A percentile compares a stretch with the other conserved stretches of the same genome.
These are phyloP conservation scores for Protula sp. DNA, from an alignment of 2,888 invertebrate genomes.

Conservation along the genomic window DNA sequence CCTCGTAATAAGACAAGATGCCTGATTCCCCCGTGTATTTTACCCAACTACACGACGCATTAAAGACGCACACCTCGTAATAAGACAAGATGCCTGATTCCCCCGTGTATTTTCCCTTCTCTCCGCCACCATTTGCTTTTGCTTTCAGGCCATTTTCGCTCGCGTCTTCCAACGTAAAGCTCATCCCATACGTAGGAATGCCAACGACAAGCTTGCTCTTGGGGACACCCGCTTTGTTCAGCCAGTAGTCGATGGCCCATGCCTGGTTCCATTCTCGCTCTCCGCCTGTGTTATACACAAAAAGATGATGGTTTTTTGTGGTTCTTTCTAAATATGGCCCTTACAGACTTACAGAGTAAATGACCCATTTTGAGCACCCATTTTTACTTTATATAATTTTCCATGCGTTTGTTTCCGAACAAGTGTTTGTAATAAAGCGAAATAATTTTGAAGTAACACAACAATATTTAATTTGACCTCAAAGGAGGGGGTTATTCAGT, in stretches of 20 bases:
- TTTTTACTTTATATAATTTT: too few species aligned
- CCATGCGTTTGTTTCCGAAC: too few species aligned
- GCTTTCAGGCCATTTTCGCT: constrained; percentile 63
- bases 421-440: too few species aligned
- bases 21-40: constrained; percentile 89
- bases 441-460: too few species aligned
- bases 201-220: constrained; percentile 81
- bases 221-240: constrained; percentile 27
- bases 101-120: constrained; percentile 78
- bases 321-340: too few species aligned
- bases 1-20: constrained; percentile 91
- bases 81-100: constrained; percentile 93
- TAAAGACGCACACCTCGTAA: constrained; percentile 78
- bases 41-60: constrained; percentile 75
- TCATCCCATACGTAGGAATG: constrained; percentile 79
- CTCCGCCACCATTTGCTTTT: constrained; percentile 81
- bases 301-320: too few species aligned
- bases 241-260: constrained; percentile 36
- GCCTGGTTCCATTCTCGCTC: constrained; percentile 38
- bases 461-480: too few species aligned
- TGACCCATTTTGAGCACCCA: too few species aligned
- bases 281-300: constrained; percentile 19
- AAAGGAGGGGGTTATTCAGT: too few species aligned
- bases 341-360: too few species aligned
- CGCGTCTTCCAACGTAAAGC: constrained; percentile 30